Evolutionary conservation across 2,888 invertebrate genomes (phyloP).

Genomic region (Sympetrum striolatum): DNA sequence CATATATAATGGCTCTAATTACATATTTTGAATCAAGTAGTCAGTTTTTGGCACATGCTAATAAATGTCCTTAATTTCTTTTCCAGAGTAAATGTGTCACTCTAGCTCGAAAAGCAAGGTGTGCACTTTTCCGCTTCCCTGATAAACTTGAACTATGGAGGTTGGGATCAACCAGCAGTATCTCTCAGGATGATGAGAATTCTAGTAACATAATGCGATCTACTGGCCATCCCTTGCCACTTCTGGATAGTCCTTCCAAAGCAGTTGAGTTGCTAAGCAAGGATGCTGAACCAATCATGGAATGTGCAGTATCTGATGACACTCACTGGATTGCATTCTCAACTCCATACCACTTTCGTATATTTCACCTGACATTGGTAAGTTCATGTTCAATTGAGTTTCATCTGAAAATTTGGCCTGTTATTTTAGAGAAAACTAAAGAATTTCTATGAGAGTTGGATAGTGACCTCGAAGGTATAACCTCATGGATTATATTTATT

Average conservation of each 20-base stretch:
- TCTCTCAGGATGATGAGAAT: neutral
- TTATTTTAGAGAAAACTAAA: too few species aligned
- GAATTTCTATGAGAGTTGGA: too few species aligned
- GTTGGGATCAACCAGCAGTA: constrained; percentile 7
- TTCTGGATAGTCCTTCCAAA: constrained; percentile 68
- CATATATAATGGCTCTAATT: too few species aligned
- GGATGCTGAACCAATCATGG: constrained; percentile 71
- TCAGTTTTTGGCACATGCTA: too few species aligned
- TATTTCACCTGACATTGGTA: constrained; percentile 71
- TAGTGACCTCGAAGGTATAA: too few species aligned
- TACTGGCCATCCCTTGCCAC: constrained; percentile 52
- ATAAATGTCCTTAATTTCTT: constrained; percentile 14
- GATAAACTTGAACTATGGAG: constrained; percentile 59
- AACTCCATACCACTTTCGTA: constrained; percentile 69
- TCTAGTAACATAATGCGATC: neutral
- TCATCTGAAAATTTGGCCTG: neutral
- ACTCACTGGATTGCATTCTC: constrained; percentile 79
- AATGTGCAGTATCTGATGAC: constrained; percentile 73
- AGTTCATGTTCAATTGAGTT: constrained; percentile 48
- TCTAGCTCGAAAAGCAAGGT: constrained; percentile 54
- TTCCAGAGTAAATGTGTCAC: constrained; percentile 52
- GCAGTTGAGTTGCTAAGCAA: constrained; percentile 73
- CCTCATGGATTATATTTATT: too few species aligned
- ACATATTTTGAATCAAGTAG: too few species aligned
- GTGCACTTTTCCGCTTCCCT: constrained; percentile 57